Base-by-base conservation (phyloP, 2,113 vertebrate genomes). In the Pao palembangensis region DNA sequence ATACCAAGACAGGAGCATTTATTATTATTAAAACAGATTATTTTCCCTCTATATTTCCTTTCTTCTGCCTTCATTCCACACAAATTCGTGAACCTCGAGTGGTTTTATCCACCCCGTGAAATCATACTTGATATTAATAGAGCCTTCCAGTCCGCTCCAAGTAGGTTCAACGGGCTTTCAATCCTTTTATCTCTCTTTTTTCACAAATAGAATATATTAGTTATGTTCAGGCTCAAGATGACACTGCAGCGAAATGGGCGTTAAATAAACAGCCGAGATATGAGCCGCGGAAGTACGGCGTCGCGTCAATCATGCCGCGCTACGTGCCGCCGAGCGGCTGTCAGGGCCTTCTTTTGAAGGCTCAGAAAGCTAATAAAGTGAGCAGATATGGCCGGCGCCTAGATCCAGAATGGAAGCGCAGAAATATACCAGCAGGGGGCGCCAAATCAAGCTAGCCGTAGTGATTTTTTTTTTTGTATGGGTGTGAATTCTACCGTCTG, bases 281-380 rank as follows among this genome's bases (percentile, higher is more conserved):
- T 8, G 34, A 12, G 34, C 34, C 34, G 61, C 19, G 16, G 4
- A 60, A 59, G 54, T 8, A 51, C 68, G 54, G 15, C 23, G 48
- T 10, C 13, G 28, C 53, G 63, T 61, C 63, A 63, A 49, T 83
- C 67, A 63, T 67, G 64, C 69, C 59, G 52, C 43, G 54, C 60
- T 54, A 53, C 14, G 28, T 25, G 7, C 19, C 55, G 66, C 44
- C 61, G 57, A 61, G n/a, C 13, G 41, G 50, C 59, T 67, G 74
- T 59, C 68, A 44, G 17, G 23, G 31, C 13, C 1, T 14, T 56
- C 34, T 63, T 20, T 54, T 43, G 53, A 10, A 61, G 55, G 49
- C 59, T 52, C 23, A 61, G 55, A 4, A n/a, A 46, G 53, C 46
- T 53, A 64, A 67, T 65, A 60, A 42, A 54, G 51, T 6, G 20